These are phyloP conservation scores for Leptura quadrifasciata DNA, from an alignment of 2,888 invertebrate species.

Conservation along the genomic window DNA sequence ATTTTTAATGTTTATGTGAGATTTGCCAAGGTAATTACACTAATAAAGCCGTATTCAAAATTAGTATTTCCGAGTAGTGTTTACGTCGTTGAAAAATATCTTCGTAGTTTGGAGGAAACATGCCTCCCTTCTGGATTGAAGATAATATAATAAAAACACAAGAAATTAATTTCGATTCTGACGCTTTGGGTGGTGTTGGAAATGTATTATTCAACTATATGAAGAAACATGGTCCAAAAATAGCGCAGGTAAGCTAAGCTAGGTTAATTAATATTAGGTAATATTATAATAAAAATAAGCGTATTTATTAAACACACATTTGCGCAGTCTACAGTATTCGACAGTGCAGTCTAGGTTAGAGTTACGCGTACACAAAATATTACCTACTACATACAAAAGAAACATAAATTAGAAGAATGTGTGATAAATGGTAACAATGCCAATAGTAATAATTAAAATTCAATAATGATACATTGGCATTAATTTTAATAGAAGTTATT, in stretches of 20 bases:
- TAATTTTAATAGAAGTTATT: too few relatives aligned
- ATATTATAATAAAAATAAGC: too few relatives aligned
- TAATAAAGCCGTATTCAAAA: not conserved
- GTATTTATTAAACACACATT: too few relatives aligned
- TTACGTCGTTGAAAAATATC: not conserved
- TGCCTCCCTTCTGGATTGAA: conserved; percentile 16
- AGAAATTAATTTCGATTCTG: conserved; percentile 25
- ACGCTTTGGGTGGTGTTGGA: conserved; percentile 26
- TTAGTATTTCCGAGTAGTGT: not conserved
- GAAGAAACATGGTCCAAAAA: conserved; percentile 23
- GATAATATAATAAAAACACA: conserved; percentile 34
- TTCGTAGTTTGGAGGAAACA: not conserved
- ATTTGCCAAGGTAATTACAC: not conserved
- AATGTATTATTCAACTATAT: conserved; percentile 26
- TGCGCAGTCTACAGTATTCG: too few relatives aligned
- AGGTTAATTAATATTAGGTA: too few relatives aligned
- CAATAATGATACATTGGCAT: too few relatives aligned
- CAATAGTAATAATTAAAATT: too few relatives aligned
- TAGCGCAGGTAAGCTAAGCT: conserved; percentile 25
- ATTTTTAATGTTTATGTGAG: not conserved
- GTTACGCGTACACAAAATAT: too few relatives aligned
- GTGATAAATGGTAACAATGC: too few relatives aligned
- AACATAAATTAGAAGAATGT: too few relatives aligned
- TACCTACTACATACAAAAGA: too few relatives aligned
- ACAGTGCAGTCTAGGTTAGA: too few relatives aligned